Conservation (phyloP, 2,888 invertebrate species). For the Volucella bombylans region DNA sequence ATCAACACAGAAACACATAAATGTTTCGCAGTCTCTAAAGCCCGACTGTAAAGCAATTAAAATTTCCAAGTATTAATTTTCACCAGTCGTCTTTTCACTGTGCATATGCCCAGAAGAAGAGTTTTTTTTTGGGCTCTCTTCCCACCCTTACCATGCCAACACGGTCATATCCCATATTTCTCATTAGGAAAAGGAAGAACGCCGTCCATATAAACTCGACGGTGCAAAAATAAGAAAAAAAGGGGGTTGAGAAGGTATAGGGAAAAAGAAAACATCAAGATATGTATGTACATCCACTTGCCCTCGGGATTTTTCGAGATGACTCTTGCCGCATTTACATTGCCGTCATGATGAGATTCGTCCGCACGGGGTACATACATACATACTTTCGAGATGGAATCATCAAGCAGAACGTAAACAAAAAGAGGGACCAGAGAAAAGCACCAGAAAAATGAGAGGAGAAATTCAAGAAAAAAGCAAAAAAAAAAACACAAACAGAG, state of each 20-base stretch:
- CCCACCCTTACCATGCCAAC: slow-evolving; percentile 7
- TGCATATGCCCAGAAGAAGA: slow-evolving; percentile 55
- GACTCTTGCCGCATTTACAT: slow-evolving; percentile 71
- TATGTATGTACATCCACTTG: slow-evolving; percentile 63
- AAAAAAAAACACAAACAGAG: slow-evolving; percentile 9
- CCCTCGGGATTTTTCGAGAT: slow-evolving; percentile 71
- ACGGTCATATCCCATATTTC: slow-evolving; percentile 56
- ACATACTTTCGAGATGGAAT: slow-evolving; percentile 51
- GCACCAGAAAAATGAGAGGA: not conserved
- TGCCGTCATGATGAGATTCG: slow-evolving; percentile 73
- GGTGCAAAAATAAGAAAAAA: slow-evolving; percentile 42
- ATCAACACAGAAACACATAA: slow-evolving; percentile 41
- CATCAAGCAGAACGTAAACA: slow-evolving; percentile 42
- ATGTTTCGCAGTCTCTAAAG: slow-evolving; percentile 59
- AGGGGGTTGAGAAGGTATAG: not conserved
- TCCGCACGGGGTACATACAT: slow-evolving; percentile 50
- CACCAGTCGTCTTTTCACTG: slow-evolving; percentile 68
- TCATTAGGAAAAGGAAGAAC: slow-evolving; percentile 69
- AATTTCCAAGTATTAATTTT: slow-evolving; percentile 73
- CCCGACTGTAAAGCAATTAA: slow-evolving; percentile 73
- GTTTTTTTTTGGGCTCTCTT: not conserved
- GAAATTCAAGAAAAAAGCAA: slow-evolving; percentile 6
- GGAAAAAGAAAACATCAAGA: slow-evolving; percentile 71
- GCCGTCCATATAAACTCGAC: slow-evolving; percentile 53
- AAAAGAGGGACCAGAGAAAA: not conserved